Evolutionary conservation across 2,888 invertebrate species (phyloP), one percentile per base, ranked within the genome.

Genomic region (Ypsolopha scabrella): DNA sequence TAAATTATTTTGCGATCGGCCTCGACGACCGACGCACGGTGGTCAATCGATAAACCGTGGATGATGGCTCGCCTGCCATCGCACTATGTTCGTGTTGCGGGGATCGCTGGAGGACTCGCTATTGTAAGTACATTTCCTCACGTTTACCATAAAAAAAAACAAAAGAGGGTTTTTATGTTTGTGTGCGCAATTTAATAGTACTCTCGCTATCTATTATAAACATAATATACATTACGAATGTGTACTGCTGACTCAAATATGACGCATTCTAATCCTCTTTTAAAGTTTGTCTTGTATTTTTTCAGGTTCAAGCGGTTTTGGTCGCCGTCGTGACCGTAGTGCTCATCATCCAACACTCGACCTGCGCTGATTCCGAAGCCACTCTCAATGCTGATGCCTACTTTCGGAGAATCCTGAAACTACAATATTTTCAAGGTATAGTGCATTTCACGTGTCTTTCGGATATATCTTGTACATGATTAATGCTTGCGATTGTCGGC

Each of bases 361-460:
- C 13, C 10, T 48, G 48, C 38, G 37, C 38, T 7, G 9, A 48
- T 8, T 13, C 6, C 1, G 11, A 37, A 2, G 48, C 13, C 13
- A 13, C 37, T 7, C 24, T 48, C 8, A 13, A 11, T 6, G 24
- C 48, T 1, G 13, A 36, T 14, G 2, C 11, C 9, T 14, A 33
- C 8, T 38, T 48, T 10, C 14, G 7, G 24, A 11, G 37, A 11
- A 14, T 36, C 11, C 37, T 48, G 8, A 48, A 37, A 33, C 11
- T 48, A 11, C 48, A 48, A 13, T 48, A 48, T 14, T 48, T 48
- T 37, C 48, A 48, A 48, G 38, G 48, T 48, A 14, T 37, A 14
- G 2, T 39, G 39, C 10, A 39, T 39, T 39, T 3, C 24, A 24
- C 4, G 24, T 24, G 24, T 24, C 24, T 24, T 4, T 24, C 24